phyloP scores from a whole-genome alignment of 2,797 vertebrate genomes.

The Enteromius viviparus region DNA sequence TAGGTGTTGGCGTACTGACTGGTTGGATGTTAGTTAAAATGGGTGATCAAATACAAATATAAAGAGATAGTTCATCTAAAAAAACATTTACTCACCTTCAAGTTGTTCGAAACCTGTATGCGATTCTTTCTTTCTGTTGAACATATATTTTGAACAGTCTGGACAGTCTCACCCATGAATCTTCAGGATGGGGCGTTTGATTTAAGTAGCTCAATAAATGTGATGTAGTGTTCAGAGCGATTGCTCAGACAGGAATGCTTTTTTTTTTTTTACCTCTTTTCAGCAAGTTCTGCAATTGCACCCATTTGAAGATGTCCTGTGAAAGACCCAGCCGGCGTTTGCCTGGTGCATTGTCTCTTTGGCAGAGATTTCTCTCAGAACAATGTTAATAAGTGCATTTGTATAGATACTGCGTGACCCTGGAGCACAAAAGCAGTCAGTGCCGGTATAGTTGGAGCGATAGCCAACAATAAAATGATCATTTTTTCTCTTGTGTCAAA shows the following conservation, averaged over 20 bases:
- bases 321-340: background rate
- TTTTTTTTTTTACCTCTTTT: constrained; percentile 61
- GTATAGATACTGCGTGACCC: background rate
- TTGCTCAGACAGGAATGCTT: constrained; percentile 75
- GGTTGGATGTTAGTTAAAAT: background rate
- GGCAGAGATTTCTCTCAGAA: constrained; percentile 56
- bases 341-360: constrained; percentile 61
- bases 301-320: background rate
- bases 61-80: background rate
- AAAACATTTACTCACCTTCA: background rate
- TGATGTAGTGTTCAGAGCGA: constrained; percentile 77
- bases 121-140: background rate
- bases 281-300: background rate
- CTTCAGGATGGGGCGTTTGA: constrained; percentile 62
- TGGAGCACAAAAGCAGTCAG: too few species aligned
- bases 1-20: background rate
- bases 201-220: constrained; percentile 81
- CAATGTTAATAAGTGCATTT: background rate
- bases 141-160: constrained; percentile 6
- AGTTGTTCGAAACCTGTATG: background rate
- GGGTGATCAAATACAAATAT: background rate
- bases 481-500: too few species aligned
- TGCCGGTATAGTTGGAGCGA: too few species aligned
- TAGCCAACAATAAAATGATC: too few species aligned
- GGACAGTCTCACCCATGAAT: constrained; percentile 65